Evolutionary conservation across 2,113 vertebrate species (phyloP).

Genomic region (Prietella phreatophila): DNA sequence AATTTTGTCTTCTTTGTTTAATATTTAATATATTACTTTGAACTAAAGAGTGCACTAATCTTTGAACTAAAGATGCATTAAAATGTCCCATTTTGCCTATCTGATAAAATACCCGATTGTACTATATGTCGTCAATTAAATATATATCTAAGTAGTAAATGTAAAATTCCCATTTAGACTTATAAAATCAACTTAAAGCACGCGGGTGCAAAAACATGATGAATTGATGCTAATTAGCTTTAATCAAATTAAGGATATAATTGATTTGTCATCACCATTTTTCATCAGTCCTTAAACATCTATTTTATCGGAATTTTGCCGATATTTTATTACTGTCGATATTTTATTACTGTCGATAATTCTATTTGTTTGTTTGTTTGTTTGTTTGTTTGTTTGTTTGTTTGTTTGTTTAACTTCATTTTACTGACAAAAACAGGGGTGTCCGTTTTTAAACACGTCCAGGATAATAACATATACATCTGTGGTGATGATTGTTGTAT

Average conservation of each 20-base stretch:
- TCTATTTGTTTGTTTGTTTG: neutral
- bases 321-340: too few relatives aligned
- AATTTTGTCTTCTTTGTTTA: neutral
- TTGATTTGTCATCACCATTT: neutral
- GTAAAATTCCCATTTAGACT: neutral
- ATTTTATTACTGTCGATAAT: neutral
- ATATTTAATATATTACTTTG: neutral
- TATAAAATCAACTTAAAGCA: neutral
- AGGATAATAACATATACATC: constrained; percentile 51
- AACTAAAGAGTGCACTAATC: neutral
- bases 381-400: too few relatives aligned
- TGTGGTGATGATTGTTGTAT: constrained; percentile 50
- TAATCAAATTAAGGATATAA: neutral
- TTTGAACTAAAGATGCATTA: too few relatives aligned
- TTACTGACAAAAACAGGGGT: neutral
- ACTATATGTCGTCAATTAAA: neutral
- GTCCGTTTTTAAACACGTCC: constrained; percentile 18
- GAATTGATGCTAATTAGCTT: neutral
- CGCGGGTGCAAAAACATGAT: neutral
- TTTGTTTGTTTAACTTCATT: neutral
- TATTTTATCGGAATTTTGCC: neutral
- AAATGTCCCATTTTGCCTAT: neutral
- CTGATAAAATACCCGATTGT: neutral
- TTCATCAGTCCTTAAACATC: neutral
- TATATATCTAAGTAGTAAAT: neutral